Conservation (phyloP, 2,797 vertebrate genomes). For the Tapirus indicus region DNA sequence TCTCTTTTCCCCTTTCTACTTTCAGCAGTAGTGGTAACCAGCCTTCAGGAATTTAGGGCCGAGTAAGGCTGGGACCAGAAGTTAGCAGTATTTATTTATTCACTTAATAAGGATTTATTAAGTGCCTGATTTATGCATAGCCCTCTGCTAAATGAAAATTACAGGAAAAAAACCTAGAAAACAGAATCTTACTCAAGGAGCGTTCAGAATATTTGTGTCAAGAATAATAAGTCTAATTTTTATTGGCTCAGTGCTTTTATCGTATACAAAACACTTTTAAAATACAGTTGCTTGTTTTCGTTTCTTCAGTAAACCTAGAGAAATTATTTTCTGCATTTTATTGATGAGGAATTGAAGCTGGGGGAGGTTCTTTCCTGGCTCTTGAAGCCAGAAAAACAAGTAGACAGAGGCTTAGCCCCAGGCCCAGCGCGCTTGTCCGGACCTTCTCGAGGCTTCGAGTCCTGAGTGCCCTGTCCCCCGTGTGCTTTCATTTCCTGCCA, state of each 20-base stretch:
- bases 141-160: slow-evolving; percentile 5
- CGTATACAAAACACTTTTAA: neutral
- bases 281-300: neutral
- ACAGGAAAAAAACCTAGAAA: neutral
- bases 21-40: neutral
- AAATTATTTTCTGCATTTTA: neutral
- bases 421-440: neutral
- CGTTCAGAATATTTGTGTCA: neutral
- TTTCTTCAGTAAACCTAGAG: neutral
- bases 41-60: slow-evolving; percentile 26
- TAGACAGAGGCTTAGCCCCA: neutral
- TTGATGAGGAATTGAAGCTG: neutral
- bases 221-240: neutral
- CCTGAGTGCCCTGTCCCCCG: rapidly evolving
- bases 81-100: slow-evolving; percentile 52
- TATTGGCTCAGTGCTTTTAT: neutral
- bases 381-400: neutral
- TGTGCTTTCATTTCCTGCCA: neutral
- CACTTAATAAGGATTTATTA: neutral
- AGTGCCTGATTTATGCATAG: neutral
- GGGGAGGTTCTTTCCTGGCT: neutral
- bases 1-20: neutral
- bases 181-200: neutral
- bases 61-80: neutral
- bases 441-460: neutral